These are phyloP conservation scores for Palythoa grandiflora DNA, from an alignment of 92 coral and sea anemone genomes.

Conservation along the genomic window DNA sequence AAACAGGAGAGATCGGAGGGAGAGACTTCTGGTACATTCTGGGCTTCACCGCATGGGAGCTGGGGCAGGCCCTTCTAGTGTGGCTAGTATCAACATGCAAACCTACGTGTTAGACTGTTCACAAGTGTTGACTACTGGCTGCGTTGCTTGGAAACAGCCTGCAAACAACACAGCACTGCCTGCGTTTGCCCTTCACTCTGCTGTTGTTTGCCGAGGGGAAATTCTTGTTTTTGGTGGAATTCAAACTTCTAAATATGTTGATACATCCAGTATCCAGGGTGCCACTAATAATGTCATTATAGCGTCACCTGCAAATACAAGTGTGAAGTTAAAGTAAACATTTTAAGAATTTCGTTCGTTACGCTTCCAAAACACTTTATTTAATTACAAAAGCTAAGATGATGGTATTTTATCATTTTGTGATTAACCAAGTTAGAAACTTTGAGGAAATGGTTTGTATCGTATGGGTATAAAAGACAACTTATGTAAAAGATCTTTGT, in stretches of 20 bases:
- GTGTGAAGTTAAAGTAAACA: not conserved
- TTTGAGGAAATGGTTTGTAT: no score
- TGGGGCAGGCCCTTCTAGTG: constrained; percentile 10
- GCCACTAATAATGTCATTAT: constrained; percentile 31
- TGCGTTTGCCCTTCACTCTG: constrained; percentile 89
- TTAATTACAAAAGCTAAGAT: no score
- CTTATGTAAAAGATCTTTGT: no score
- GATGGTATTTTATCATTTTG: no score
- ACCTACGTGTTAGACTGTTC: constrained; percentile 27
- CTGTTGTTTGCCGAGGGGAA: constrained; percentile 84
- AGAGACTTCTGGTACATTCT: constrained; percentile 8
- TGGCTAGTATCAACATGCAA: not conserved
- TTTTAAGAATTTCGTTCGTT: not conserved
- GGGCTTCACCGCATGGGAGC: constrained; percentile 19
- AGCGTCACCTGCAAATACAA: constrained; percentile 21
- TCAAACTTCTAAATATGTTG: constrained; percentile 46
- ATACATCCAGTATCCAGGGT: constrained; percentile 23
- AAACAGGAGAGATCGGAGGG: constrained; percentile 20
- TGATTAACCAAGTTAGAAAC: no score
- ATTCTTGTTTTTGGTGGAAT: constrained; percentile 93
- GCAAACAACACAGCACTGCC: constrained; percentile 47
- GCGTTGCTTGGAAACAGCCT: constrained; percentile 34
- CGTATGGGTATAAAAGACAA: no score
- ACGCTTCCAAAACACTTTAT: not conserved
- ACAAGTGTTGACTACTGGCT: not conserved